Evolutionary conservation across 2,113 vertebrate genomes (phyloP).

Genomic region (Prinia subflava): DNA sequence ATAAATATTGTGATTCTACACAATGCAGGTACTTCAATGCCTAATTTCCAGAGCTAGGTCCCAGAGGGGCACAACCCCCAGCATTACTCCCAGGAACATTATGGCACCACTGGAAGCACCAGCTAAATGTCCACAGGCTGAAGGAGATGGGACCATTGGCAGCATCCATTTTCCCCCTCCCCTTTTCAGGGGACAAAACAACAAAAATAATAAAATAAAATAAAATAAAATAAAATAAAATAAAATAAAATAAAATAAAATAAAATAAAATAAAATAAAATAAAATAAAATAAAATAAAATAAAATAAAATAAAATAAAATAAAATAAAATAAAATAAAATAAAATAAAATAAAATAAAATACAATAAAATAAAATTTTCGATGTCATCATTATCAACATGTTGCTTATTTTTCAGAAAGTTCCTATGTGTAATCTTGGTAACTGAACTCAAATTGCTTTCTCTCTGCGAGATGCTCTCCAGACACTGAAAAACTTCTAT

Average conservation of each 20-base stretch:
- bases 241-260: not conserved
- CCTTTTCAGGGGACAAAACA: not conserved
- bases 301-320: not conserved
- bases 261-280: not conserved
- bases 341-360: too few species aligned
- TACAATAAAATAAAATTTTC: too few species aligned
- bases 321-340: too few species aligned
- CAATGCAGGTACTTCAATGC: not conserved
- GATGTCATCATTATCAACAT: not conserved
- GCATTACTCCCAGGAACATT: not conserved
- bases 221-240: too few species aligned
- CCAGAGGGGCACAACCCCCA: not conserved
- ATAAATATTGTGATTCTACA: not conserved
- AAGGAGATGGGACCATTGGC: not conserved
- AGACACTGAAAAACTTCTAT: slow-evolving; percentile 65
- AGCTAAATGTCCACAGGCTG: fast-evolving
- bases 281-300: not conserved
- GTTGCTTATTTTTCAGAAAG: not conserved
- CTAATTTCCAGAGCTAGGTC: not conserved
- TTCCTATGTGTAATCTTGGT: not conserved
- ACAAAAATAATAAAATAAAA: not conserved
- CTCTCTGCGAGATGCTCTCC: not conserved
- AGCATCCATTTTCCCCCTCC: not conserved
- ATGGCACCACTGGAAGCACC: not conserved
- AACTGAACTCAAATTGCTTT: not conserved